Evolutionary conservation across 2,113 vertebrate species (phyloP), one percentile per base, ranked within the genome.

Genomic region (Dendropsophus ebraccatus): DNA sequence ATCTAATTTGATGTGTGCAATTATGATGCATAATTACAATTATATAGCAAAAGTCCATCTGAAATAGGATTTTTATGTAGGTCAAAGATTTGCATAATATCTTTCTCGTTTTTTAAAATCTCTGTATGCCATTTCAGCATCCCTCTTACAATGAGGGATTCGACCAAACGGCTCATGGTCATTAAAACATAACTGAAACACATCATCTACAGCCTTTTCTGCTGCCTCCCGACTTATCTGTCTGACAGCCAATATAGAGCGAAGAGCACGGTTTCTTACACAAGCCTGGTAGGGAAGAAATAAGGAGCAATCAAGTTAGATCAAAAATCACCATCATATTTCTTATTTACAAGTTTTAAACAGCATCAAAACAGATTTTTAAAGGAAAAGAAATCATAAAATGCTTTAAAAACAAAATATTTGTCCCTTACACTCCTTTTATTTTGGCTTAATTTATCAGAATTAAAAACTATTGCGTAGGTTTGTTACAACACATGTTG

Each of bases 141-240:
- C 96, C n/a, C 88, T 92, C 89, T 94, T 95, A 89, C 83, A 91
- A 89, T 98, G 96, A 0, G 98, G 98, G 80, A 99, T 97, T 86
- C 98, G 94, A 84, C 96, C 97, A 56, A 99, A 99, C 21, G 98
- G 98, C 5, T 96, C 96, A 49, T 95, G 94, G 90, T 99, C 98
- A 72, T 96, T 97, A 92, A 97, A 99, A 88, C 98, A 99, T 25
- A 94, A 91, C 89, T 96, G 93, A 88, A 99, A 99, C 85, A 99
- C 98, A 78, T 97, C 96, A 73, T 97, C 94, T 5, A 99, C 96
- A 2, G 96, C 96, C 87, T 96, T 97, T 90, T 95, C 92, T 0
- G 97, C 98, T 0, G 91, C 92, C 88, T 96, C 95, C 83, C 84
- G 92, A 89, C 92, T 97, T 35, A 99, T 90, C 86, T 97, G 96